These are phyloP conservation scores for Petrocephalus schoutedeni DNA, from an alignment of 2,797 vertebrate species.

Conservation along the genomic window DNA sequence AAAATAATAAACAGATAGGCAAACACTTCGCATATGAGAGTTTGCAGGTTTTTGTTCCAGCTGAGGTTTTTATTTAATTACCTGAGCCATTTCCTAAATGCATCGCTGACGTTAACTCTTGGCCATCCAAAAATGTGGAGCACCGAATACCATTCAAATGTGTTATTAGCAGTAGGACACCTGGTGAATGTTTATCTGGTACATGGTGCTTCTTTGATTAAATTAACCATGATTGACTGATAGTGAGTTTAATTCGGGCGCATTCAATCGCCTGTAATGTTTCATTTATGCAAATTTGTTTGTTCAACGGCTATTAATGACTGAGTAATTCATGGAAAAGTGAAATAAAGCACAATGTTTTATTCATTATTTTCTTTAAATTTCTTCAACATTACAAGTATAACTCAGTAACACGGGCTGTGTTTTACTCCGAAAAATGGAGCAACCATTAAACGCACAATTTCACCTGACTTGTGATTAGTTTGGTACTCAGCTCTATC, in stretches of 20 bases:
- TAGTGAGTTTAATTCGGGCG: not conserved
- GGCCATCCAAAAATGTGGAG: not conserved
- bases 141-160: not conserved
- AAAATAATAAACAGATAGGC: not conserved
- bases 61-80: not conserved
- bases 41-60: not conserved
- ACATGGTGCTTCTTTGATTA: not conserved
- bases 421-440: not conserved
- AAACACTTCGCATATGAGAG: not conserved
- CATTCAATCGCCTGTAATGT: not conserved
- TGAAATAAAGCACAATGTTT: not conserved
- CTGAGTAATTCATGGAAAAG: not conserved
- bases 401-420: not conserved
- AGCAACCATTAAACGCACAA: not conserved
- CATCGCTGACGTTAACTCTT: conserved; percentile 8
- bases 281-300: not conserved
- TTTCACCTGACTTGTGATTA: not conserved
- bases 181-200: not conserved
- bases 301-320: not conserved
- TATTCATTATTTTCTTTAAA: not conserved
- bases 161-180: not conserved
- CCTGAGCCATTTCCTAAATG: not conserved
- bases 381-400: not conserved
- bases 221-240: not conserved
- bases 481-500: not conserved